phyloP scores from a whole-genome alignment of 2,888 invertebrate genomes.

The Drosophila ochracea region DNA sequence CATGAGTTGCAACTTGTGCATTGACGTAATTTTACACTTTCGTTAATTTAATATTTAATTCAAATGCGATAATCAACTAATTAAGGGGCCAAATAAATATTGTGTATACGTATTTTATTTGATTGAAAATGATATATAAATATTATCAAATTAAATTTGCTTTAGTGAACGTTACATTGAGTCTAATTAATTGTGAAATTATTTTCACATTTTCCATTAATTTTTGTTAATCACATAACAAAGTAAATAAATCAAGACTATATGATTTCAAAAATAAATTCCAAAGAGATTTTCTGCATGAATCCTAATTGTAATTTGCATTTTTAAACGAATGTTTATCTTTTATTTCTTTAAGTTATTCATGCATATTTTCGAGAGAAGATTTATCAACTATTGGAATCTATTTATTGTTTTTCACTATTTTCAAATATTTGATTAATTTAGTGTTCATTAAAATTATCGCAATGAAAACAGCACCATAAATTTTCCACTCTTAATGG shows the following conservation, averaged over 20 bases:
- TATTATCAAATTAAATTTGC: slow-evolving; percentile 25
- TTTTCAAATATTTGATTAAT: not conserved
- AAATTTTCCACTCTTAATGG: slow-evolving; percentile 52
- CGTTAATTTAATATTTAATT: slow-evolving; percentile 19
- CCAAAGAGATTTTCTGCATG: not conserved
- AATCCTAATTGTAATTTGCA: not conserved
- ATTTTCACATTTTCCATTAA: slow-evolving; percentile 1
- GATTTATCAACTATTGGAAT: not conserved
- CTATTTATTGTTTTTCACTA: not conserved
- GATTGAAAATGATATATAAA: not conserved
- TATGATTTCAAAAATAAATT: not conserved
- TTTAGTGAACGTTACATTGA: not conserved
- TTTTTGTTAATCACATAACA: not conserved
- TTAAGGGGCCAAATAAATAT: not conserved
- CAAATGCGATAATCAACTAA: not conserved
- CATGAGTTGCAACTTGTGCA: not conserved
- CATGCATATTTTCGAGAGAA: not conserved
- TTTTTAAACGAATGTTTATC: not conserved
- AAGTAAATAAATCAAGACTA: not conserved
- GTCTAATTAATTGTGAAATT: slow-evolving; percentile 8
- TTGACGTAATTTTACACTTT: slow-evolving; percentile 6
- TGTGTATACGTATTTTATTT: slow-evolving; percentile 4
- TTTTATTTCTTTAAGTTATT: not conserved
- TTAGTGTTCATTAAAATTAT: slow-evolving; percentile 7
- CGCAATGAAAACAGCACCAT: slow-evolving; percentile 21